A percentile compares a stretch with the other conserved stretches of the same genome.
These are phyloP conservation scores for Drosophila neonasuta DNA, from an alignment of 2,888 invertebrate species.

Conservation along the genomic window DNA sequence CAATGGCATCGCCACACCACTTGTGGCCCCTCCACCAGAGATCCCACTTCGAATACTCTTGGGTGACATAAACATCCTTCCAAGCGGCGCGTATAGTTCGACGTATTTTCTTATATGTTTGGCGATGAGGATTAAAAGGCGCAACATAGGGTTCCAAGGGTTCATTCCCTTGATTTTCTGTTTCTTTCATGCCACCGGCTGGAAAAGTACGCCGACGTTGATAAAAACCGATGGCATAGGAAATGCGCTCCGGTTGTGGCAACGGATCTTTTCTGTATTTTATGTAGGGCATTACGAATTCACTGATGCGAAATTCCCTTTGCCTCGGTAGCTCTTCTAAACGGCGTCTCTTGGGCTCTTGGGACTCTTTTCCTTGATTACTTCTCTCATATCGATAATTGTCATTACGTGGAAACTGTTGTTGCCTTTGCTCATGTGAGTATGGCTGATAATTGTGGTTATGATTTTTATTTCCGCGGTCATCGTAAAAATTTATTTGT, in stretches of 20 bases:
- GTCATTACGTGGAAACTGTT: background rate
- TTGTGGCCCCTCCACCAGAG: slow-evolving; percentile 55
- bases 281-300: slow-evolving; percentile 29
- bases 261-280: fast-evolving
- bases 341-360: background rate
- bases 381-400: background rate
- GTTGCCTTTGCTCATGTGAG: background rate
- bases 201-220: slow-evolving; percentile 12
- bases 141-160: background rate
- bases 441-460: background rate
- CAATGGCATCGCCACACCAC: slow-evolving; percentile 40
- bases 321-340: background rate
- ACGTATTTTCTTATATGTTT: background rate
- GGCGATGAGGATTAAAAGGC: background rate
- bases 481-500: background rate
- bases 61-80: slow-evolving; percentile 10
- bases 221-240: slow-evolving; percentile 37
- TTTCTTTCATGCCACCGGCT: background rate
- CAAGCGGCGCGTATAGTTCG: slow-evolving; percentile 15
- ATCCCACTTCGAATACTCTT: slow-evolving; percentile 42
- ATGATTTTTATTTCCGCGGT: background rate
- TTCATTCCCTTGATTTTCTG: background rate
- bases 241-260: slow-evolving; percentile 39
- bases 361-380: background rate
- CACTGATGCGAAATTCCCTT: slow-evolving; percentile 28